Evolutionary conservation across 2,113 vertebrate genomes (phyloP), one percentile per base, ranked within the genome.

Genomic region (Leptocoma aspasia): DNA sequence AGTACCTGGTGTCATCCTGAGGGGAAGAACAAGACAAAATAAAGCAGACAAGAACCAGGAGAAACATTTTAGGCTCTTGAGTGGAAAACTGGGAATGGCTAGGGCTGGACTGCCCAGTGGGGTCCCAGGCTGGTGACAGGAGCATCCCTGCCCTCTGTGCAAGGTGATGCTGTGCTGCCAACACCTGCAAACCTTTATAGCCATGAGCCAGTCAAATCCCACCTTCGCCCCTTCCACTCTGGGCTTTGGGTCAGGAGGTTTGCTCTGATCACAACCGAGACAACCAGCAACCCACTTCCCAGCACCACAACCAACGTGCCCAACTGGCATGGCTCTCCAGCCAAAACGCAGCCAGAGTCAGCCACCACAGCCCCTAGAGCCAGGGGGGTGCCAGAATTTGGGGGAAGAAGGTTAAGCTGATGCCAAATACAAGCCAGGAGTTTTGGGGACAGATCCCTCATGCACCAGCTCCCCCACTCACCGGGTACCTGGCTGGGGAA

Each of bases 1-100:
- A 97, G 97, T 97, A 98, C 97, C 97, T 95, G 95, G 83, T 92
- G 92, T 96, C 89, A 94, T 88, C 89, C 83, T 90, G 84, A 94
- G 54, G 92, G 65, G 64, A 93, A 96, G 65, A 94, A 85, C 81
- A 47, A 83, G 39, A 95, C n/a, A 86, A 95, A 90, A 68, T 86
- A 97, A 97, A 98, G 98, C 96, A 98, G 96, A 91, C 93, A 94
- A 98, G 92, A 92, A 85, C 70, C 78, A 63, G 18, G 53, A 94
- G 31, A 87, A 80, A 47, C 50, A 42, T 53, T 91, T 85, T 49
- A 79, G 73, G 57, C 82, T 87, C 89, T 82, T 4, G 5, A 87
- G 44, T 5, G 0, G 57, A 93, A 78, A 85, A 87, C 78, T 93
- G 91, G 69, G 80, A 83, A 80, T 14, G 3, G 75, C 79, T 66